These are phyloP conservation scores for Pocillopora damicornis DNA, from an alignment of 64 coral and sea anemone species.

Conservation along the genomic window DNA sequence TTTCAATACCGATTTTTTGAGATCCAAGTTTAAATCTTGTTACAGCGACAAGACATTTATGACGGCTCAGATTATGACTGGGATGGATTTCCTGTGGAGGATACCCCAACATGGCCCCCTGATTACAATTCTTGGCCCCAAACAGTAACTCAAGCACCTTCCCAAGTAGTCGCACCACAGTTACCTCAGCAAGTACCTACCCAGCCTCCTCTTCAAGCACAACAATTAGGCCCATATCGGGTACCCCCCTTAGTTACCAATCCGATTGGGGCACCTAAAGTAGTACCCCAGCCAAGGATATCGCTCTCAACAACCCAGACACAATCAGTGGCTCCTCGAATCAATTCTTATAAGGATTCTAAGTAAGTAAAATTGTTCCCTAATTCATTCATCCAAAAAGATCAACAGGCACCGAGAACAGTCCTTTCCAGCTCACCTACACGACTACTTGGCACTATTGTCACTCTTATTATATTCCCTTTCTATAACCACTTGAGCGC, in stretches of 20 bases:
- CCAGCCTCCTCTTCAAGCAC: background rate
- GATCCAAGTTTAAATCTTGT: background rate
- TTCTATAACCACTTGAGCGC: too few relatives aligned
- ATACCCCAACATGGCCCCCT: constrained; percentile 19
- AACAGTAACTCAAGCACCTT: constrained; percentile 4
- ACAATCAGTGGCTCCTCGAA: background rate
- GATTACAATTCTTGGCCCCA: constrained; percentile 35
- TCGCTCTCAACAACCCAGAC: background rate
- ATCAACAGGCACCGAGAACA: too few relatives aligned
- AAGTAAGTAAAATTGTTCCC: background rate
- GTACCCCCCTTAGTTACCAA: background rate
- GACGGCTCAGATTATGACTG: constrained; percentile 7
- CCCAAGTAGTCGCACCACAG: background rate
- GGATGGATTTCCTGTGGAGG: constrained; percentile 21
- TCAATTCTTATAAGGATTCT: background rate
- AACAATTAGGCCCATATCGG: background rate
- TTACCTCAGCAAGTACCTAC: background rate
- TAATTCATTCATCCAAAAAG: too few relatives aligned
- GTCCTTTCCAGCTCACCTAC: too few relatives aligned
- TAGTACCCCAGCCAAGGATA: background rate
- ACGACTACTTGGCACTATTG: too few relatives aligned
- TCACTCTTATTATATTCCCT: too few relatives aligned
- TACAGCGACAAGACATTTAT: constrained; percentile 32
- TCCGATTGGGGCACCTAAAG: background rate
- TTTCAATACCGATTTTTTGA: background rate